Evolutionary conservation across 2,888 invertebrate genomes (phyloP).

Genomic region (Andrena haemorrhoa): DNA sequence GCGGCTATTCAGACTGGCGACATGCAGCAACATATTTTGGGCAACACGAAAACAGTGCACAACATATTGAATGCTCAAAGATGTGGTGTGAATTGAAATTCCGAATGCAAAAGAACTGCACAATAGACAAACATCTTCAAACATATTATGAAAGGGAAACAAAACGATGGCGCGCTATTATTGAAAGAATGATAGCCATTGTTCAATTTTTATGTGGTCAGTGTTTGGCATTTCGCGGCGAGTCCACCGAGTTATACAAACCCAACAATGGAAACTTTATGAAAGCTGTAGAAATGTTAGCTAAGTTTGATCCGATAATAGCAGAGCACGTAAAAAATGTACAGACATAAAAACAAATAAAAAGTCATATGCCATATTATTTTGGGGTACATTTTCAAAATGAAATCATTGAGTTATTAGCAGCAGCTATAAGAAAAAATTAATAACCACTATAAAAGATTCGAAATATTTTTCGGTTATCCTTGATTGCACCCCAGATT

Average conservation of each 20-base stretch:
- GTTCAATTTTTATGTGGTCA: constrained; percentile 32
- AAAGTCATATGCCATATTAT: too few species aligned
- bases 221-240: constrained; percentile 42
- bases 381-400: too few species aligned
- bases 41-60: constrained; percentile 7
- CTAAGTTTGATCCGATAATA: constrained; percentile 44
- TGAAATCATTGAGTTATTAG: too few species aligned
- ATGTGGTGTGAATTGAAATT: constrained; percentile 13
- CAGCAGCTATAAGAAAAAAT: too few species aligned
- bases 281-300: constrained; percentile 40
- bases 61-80: constrained; percentile 7
- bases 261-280: constrained; percentile 51
- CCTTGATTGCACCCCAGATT: too few species aligned
- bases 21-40: background rate
- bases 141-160: constrained; percentile 30
- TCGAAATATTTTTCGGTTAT: too few species aligned
- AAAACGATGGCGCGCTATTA: constrained; percentile 28
- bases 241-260: constrained; percentile 22
- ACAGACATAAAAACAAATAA: too few species aligned
- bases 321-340: too few species aligned
- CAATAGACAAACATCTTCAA: constrained; percentile 36
- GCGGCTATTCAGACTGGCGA: constrained; percentile 13
- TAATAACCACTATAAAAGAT: too few species aligned
- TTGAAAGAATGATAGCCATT: constrained; percentile 33
- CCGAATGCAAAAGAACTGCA: background rate